Evolutionary conservation across 2,113 vertebrate genomes (phyloP).

Genomic region (Myocastor coypus): DNA sequence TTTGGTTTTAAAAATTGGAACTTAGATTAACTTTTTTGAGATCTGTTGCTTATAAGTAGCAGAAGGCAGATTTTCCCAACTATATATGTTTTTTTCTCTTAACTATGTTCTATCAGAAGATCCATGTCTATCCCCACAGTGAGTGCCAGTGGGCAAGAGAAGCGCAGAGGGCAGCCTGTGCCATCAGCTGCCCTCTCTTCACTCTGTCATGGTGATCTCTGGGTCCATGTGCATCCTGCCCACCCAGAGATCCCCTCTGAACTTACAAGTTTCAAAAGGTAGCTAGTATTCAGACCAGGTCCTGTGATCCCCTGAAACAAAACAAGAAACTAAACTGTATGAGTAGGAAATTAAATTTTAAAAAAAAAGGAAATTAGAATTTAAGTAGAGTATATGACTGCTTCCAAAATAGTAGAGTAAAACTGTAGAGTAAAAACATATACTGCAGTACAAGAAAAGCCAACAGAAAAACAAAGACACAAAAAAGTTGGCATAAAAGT

Average conservation of each 20-base stretch:
- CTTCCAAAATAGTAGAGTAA: neutral
- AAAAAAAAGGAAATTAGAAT: slow-evolving; percentile 21
- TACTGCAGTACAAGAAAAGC: neutral
- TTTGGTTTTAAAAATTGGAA: slow-evolving; percentile 13
- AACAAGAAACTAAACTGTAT: neutral
- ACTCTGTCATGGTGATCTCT: neutral
- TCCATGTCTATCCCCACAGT: neutral
- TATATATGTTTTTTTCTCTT: neutral
- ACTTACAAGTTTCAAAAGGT: neutral
- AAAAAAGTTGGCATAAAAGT: neutral
- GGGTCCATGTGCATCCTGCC: neutral
- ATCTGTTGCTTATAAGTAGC: neutral
- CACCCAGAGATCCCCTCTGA: neutral
- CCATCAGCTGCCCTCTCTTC: neutral
- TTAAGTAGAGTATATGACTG: neutral
- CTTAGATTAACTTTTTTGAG: neutral
- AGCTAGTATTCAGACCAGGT: neutral
- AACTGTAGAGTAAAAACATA: neutral
- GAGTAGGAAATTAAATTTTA: neutral
- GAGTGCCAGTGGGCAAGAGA: neutral
- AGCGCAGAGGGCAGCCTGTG: neutral
- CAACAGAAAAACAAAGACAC: neutral
- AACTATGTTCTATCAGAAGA: neutral
- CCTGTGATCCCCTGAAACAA: neutral
- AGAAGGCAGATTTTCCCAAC: neutral